phyloP scores from a whole-genome alignment of 2,888 invertebrate genomes.

The Eugnorisma glareosa region DNA sequence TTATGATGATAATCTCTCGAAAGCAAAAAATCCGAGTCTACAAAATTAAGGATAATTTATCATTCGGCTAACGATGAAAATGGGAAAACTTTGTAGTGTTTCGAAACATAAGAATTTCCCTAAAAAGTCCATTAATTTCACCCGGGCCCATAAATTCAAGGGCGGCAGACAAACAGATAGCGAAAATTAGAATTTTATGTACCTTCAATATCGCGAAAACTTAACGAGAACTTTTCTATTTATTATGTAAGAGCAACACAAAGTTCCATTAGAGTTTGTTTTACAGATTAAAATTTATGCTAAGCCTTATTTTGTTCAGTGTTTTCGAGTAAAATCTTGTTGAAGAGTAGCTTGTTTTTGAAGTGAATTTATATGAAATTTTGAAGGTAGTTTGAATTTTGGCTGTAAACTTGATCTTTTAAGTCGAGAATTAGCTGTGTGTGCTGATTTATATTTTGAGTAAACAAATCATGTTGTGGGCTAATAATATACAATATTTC shows the following conservation, averaged over 20 bases:
- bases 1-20: background rate
- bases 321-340: slow-evolving; percentile 32
- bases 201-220: slow-evolving; percentile 26
- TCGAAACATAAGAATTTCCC: slow-evolving; percentile 44
- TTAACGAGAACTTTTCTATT: slow-evolving; percentile 41
- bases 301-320: slow-evolving; percentile 26
- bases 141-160: slow-evolving; percentile 45
- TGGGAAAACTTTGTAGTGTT: slow-evolving; percentile 41
- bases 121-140: slow-evolving; percentile 54
- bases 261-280: slow-evolving; percentile 40
- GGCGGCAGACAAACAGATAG: slow-evolving; percentile 39
- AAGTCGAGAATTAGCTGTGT: background rate
- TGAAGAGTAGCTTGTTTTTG: slow-evolving; percentile 11
- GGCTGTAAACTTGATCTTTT: slow-evolving; percentile 1
- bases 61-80: slow-evolving; percentile 42
- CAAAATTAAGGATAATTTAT: slow-evolving; percentile 42
- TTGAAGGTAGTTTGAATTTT: slow-evolving; percentile 26
- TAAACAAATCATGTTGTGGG: background rate
- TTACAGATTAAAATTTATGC: slow-evolving; percentile 34
- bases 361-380: slow-evolving; percentile 5
- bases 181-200: slow-evolving; percentile 26
- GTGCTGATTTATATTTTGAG: background rate
- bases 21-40: background rate
- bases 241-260: slow-evolving; percentile 25
- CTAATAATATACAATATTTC: background rate